phyloP scores from a whole-genome alignment of 2,797 vertebrate genomes.

The Manis crassicaudata region DNA sequence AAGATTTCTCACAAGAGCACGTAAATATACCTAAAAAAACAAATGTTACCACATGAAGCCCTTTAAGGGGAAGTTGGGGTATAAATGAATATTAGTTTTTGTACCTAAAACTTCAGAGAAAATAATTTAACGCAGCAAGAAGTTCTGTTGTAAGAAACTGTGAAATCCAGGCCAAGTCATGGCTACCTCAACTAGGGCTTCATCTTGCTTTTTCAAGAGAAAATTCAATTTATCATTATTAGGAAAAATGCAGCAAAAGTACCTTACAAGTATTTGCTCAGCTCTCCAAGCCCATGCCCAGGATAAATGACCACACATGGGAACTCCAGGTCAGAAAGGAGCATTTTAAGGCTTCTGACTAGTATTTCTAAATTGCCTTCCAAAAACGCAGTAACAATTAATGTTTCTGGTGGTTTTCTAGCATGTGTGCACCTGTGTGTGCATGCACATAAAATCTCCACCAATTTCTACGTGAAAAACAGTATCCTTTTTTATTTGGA shows the following conservation, averaged over 20 bases:
- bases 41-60: conserved; percentile 14
- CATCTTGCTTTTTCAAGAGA: neutral
- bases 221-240: neutral
- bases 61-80: neutral
- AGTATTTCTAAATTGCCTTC: neutral
- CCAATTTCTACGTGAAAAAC: neutral
- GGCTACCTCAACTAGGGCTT: neutral
- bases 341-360: neutral
- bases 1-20: conserved; percentile 94
- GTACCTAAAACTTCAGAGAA: neutral
- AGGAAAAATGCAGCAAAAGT: neutral
- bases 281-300: neutral
- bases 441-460: neutral
- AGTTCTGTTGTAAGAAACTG: neutral
- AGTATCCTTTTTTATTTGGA: neutral
- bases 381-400: neutral
- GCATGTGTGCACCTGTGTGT: fast-evolving
- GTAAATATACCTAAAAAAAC: conserved; percentile 92
- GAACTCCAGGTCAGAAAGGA: neutral
- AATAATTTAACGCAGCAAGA: neutral
- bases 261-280: neutral
- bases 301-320: neutral
- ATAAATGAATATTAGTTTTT: neutral
- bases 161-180: neutral
- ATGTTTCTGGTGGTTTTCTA: fast-evolving